Evolutionary conservation across 2,113 vertebrate species (phyloP), one percentile per base, ranked within the genome.

Genomic region (Pygathrix nemaeus): DNA sequence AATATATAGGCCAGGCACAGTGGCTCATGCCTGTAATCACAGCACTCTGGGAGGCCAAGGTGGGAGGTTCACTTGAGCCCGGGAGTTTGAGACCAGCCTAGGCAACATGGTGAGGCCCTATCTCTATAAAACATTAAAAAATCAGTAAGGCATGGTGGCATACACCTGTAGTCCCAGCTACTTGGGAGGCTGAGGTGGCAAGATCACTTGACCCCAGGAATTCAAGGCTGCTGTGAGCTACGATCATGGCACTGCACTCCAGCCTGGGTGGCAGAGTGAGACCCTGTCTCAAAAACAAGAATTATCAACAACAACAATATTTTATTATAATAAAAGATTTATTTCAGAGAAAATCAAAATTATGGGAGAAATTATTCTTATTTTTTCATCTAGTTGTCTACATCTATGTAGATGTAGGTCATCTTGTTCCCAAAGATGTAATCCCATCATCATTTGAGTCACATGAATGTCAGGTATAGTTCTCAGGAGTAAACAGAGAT

Each of bases 331-430:
- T 48, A 85, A 57, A 72, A 27, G 43, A 12, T n/a, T 45, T 68
- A 72, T 93, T 86, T 94, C 82, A 82, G 68, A 76, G 17, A 48
- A 94, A 73, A 82, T 81, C 25, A 68, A 91, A 81, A 68, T 80
- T 52, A 12, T 75, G 88, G 32, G 75, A 82, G 55, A 91, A 87
- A 76, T 25, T 23, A 38, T 66, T 90, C 27, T 10, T 90, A 14
- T 80, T 86, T 27, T 92, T 66, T 66, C 17, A 70, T 38, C 68
- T 11, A 70, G 25, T 50, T 87, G 83, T 88, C 45, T 83, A 48
- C 35, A n/a, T 82, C 40, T 68, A 50, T 23, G 3, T 50, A 90
- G 57, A 79, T 48, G 30, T 35, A 85, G 81, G 40, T 40, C 10
- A 45, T 78, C 66, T 91, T 91, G 59, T 66, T 55, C 66, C 4